A percentile compares a stretch with the other conserved stretches of the same genome.
Evolutionary conservation across 2,888 invertebrate species (phyloP).

Genomic region (Meliscaeva auricollis): DNA sequence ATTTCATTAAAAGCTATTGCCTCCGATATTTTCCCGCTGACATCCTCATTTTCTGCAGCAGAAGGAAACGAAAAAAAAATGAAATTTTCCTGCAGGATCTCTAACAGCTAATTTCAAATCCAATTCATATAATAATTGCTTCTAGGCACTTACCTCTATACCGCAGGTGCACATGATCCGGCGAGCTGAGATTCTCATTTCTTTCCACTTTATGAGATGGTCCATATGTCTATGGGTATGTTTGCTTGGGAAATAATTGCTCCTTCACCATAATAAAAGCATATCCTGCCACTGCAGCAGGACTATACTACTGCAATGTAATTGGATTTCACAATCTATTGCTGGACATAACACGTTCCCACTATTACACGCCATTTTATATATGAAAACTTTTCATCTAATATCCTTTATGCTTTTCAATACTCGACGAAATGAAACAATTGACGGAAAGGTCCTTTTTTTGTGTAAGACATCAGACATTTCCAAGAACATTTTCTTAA

Average conservation of each 20-base stretch:
- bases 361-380: constrained; percentile 31
- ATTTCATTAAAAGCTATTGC: constrained; percentile 70
- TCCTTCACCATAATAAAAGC: constrained; percentile 29
- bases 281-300: constrained; percentile 32
- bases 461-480: background rate
- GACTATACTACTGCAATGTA: constrained; percentile 60
- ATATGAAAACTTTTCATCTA: constrained; percentile 54
- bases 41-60: constrained; percentile 55
- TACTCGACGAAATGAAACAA: constrained; percentile 55
- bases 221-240: background rate
- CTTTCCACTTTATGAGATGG: constrained; percentile 9
- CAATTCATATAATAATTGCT: constrained; percentile 74
- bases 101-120: constrained; percentile 73
- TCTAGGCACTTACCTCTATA: constrained; percentile 56
- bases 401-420: constrained; percentile 46
- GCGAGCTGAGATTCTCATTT: background rate
- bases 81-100: constrained; percentile 1
- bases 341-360: constrained; percentile 65
- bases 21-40: constrained; percentile 56
- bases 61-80: background rate
- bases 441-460: constrained; percentile 50
- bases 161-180: constrained; percentile 69
- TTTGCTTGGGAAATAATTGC: constrained; percentile 60
- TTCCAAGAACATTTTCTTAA: constrained; percentile 67
- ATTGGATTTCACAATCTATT: constrained; percentile 74